phyloP scores from a whole-genome alignment of 2,888 invertebrate genomes.

The Malthinus seriepunctatus region DNA sequence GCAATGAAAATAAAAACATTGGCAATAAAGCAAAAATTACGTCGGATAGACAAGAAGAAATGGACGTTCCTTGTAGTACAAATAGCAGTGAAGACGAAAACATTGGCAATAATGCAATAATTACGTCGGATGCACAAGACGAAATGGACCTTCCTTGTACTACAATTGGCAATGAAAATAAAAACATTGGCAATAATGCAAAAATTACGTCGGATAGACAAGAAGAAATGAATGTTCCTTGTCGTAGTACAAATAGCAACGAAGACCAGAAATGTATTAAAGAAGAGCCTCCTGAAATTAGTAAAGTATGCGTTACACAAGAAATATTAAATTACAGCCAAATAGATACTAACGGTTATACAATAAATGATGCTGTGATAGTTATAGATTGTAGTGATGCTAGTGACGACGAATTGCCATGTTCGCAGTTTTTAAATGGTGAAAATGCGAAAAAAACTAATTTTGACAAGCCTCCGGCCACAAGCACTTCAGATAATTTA shows the following conservation, averaged over 20 bases:
- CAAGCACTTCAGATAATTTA: conserved; percentile 4
- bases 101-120: too few relatives aligned
- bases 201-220: too few relatives aligned
- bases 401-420: conserved; percentile 59
- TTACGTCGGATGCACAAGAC: too few relatives aligned
- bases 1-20: too few relatives aligned
- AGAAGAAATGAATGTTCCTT: too few relatives aligned
- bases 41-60: background rate
- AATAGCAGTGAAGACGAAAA: too few relatives aligned
- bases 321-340: background rate
- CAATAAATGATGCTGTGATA: conserved; percentile 26
- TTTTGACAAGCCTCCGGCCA: too few relatives aligned
- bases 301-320: background rate
- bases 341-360: background rate
- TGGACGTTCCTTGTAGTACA: background rate
- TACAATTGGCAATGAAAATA: too few relatives aligned
- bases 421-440: conserved; percentile 57
- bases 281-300: background rate
- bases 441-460: background rate
- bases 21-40: too few relatives aligned
- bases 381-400: conserved; percentile 60
- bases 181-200: too few relatives aligned
- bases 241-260: too few relatives aligned
- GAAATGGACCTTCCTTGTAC: too few relatives aligned
- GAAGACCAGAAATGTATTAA: background rate